Evolutionary conservation across 1,140 invertebrate genomes (phyloP).

Genomic region (Neocloeon triangulifer): DNA sequence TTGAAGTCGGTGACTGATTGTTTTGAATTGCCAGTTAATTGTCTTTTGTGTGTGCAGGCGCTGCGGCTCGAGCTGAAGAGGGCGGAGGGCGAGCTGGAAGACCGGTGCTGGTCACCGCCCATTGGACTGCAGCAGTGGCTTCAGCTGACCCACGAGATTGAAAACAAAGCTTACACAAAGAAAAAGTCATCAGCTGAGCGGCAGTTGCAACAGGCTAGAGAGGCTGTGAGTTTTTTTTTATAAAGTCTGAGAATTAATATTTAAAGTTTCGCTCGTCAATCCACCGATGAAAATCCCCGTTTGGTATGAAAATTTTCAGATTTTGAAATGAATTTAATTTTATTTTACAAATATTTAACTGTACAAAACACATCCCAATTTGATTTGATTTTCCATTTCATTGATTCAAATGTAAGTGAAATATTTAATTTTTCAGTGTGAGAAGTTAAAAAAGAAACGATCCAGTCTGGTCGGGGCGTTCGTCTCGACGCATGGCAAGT

Average conservation of each 20-base stretch:
- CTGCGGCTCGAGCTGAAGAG: constrained; percentile 55
- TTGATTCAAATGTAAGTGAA: no score
- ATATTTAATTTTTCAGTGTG: constrained; percentile 39
- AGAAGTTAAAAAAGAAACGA: constrained; percentile 76
- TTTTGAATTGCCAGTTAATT: not conserved
- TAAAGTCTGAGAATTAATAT: no score
- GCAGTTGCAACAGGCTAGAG: constrained; percentile 66
- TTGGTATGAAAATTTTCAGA: constrained; percentile 2
- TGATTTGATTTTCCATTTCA: no score
- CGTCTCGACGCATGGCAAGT: constrained; percentile 81
- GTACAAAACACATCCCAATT: no score
- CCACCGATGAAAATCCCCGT: no score
- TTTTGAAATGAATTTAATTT: constrained; percentile 2
- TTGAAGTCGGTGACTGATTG: constrained; percentile 29
- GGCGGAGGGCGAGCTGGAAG: constrained; percentile 71
- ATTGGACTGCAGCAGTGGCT: constrained; percentile 78
- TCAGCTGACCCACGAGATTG: constrained; percentile 82
- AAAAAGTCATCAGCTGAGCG: constrained; percentile 68
- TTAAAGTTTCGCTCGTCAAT: no score
- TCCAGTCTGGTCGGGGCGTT: constrained; percentile 84
- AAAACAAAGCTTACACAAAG: constrained; percentile 65
- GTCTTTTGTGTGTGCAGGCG: constrained; percentile 26
- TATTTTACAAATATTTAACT: no score
- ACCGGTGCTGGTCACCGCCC: constrained; percentile 68
- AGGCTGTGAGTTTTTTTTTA: constrained; percentile 58